A percentile compares a stretch with the other conserved stretches of the same genome.
Evolutionary conservation across 2,113 vertebrate genomes (phyloP).

Genomic region (Ophthalmolycus amberensis): DNA sequence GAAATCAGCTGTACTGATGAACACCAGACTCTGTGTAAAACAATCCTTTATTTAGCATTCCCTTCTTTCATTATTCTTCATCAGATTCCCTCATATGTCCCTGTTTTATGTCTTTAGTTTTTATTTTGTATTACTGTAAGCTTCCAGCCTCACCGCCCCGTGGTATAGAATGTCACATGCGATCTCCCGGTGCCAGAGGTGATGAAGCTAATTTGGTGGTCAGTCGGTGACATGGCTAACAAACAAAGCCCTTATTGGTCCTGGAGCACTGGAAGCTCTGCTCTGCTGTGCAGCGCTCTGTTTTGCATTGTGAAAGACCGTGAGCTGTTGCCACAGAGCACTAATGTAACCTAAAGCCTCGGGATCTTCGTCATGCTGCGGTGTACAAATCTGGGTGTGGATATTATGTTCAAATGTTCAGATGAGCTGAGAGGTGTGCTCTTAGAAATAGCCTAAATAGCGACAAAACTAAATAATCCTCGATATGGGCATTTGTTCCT

Average conservation of each 20-base stretch:
- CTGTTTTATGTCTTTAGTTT: constrained; percentile 14
- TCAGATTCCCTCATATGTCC: constrained; percentile 52
- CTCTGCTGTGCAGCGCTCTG: constrained; percentile 50
- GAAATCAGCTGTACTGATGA: constrained; percentile 15
- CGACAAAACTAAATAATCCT: not conserved
- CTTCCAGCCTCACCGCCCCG: constrained; percentile 55
- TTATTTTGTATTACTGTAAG: constrained; percentile 6
- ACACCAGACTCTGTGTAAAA: constrained; percentile 19
- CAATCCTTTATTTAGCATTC: constrained; percentile 13
- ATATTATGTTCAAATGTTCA: constrained; percentile 36
- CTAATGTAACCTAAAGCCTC: constrained; percentile 54
- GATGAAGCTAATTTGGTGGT: constrained; percentile 83
- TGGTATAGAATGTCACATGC: constrained; percentile 77
- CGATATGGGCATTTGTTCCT: not conserved
- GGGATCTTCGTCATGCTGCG: constrained; percentile 47
- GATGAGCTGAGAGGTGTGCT: constrained; percentile 13
- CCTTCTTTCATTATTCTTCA: constrained; percentile 26
- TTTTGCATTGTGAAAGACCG: constrained; percentile 62
- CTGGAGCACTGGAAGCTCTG: constrained; percentile 65
- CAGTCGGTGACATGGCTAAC: constrained; percentile 81
- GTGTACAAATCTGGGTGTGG: constrained; percentile 43
- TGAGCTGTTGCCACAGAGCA: constrained; percentile 60
- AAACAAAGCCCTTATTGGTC: constrained; percentile 79
- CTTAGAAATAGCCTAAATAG: not conserved
- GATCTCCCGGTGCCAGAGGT: constrained; percentile 79